A percentile compares a stretch with the other conserved stretches of the same genome.
Conservation (phyloP, 2,113 vertebrate species). For the Pavo muticus region DNA sequence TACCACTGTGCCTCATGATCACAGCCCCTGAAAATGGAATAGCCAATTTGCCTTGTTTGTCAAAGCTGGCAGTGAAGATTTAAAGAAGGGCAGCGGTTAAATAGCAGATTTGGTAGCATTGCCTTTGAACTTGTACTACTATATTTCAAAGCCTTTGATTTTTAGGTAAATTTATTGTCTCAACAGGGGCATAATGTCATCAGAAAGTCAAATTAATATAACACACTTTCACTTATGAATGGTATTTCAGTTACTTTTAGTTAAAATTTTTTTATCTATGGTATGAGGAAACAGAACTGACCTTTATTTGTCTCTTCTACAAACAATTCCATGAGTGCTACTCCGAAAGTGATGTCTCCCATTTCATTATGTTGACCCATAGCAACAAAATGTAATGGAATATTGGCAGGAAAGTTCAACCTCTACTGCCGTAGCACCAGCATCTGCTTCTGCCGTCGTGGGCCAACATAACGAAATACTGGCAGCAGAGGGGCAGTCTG, state of each 20-base stretch:
- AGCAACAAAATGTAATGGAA: no score
- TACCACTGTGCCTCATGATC: background rate
- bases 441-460: no score
- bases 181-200: background rate
- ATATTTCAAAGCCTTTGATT: background rate
- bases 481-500: no score
- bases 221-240: background rate
- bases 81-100: background rate
- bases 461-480: no score
- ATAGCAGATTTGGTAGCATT: background rate
- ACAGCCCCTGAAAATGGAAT: background rate
- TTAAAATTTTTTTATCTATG: background rate
- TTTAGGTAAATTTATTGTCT: slow-evolving; percentile 2
- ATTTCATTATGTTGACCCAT: no score
- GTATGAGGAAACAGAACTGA: background rate
- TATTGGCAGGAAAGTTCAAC: no score
- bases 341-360: no score
- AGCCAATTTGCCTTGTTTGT: background rate
- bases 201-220: slow-evolving; percentile 13
- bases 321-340: background rate
- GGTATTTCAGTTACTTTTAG: background rate
- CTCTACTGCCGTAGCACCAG: no score
- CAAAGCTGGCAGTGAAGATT: background rate
- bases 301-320: background rate
- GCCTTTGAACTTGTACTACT: background rate